These are phyloP conservation scores for Druon quercuslanigerum DNA, from an alignment of 1,140 invertebrate species.

Conservation along the genomic window DNA sequence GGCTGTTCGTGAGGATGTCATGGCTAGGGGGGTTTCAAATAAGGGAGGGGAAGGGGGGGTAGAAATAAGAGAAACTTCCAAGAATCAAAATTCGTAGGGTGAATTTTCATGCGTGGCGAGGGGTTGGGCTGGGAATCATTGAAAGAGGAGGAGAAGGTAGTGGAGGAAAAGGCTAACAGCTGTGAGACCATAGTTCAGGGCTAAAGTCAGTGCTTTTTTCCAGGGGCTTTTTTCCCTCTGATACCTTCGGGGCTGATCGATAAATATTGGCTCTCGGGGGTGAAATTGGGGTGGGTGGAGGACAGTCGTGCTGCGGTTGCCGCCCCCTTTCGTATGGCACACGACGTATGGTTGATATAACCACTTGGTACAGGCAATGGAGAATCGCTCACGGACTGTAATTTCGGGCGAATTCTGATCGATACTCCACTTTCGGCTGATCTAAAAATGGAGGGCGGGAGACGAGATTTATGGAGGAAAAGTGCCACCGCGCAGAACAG, in stretches of 20 bases:
- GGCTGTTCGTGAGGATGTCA: constrained; percentile 3
- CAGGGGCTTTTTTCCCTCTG: constrained; percentile 52
- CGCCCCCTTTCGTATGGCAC: constrained; percentile 66
- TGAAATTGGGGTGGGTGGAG: constrained; percentile 68
- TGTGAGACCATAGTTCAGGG: not conserved
- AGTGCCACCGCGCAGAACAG: constrained; percentile 2
- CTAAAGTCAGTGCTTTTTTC: constrained; percentile 48
- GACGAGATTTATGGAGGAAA: constrained; percentile 2
- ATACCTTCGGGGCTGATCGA: constrained; percentile 74
- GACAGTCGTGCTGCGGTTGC: constrained; percentile 74
- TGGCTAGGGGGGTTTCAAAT: too few relatives aligned
- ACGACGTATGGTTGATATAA: constrained; percentile 67
- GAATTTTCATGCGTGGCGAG: constrained; percentile 57
- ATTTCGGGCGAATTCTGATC: constrained; percentile 48
- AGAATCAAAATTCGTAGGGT: constrained; percentile 67
- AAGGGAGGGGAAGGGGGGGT: too few relatives aligned
- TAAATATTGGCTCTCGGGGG: constrained; percentile 75
- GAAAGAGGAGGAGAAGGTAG: not conserved
- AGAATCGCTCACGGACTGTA: constrained; percentile 68
- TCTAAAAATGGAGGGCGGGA: constrained; percentile 32
- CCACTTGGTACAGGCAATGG: constrained; percentile 68
- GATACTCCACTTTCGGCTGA: constrained; percentile 60
- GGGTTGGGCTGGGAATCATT: constrained; percentile 37
- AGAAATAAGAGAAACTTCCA: constrained; percentile 48
- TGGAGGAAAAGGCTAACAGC: not conserved